phyloP scores from a whole-genome alignment of 1,140 invertebrate species.

The Lepidotrigona ventralis region DNA sequence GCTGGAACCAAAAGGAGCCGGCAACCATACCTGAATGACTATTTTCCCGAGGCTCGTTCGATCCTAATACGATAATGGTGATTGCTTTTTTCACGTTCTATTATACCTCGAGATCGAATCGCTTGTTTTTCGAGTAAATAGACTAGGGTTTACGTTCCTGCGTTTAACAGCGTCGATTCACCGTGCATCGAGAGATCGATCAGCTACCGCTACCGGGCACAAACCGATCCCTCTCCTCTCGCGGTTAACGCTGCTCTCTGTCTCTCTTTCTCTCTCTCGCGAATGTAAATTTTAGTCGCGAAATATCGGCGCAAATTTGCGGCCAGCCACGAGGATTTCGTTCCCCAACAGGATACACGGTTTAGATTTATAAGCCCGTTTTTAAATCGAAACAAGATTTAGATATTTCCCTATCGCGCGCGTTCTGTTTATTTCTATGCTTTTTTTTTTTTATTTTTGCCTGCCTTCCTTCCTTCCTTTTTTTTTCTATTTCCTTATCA shows the following conservation, averaged over 20 bases:
- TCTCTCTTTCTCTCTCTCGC: not conserved
- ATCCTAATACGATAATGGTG: not conserved
- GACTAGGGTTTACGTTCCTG: not conserved
- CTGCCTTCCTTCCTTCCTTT: not conserved
- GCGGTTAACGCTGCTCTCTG: not conserved
- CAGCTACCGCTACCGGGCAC: not conserved
- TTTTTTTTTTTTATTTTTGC: not conserved
- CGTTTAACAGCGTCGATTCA: not conserved
- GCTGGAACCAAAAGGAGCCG: not conserved
- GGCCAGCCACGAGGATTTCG: conserved; percentile 21
- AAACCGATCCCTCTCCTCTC: too few species aligned
- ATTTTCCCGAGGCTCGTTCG: not conserved
- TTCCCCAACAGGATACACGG: conserved; percentile 20
- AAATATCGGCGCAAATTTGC: conserved; percentile 37
- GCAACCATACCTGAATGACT: not conserved
- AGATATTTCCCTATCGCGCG: not conserved
- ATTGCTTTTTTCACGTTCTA: not conserved
- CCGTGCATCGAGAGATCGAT: not conserved
- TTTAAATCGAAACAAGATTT: conserved; percentile 48
- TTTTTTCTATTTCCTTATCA: not conserved
- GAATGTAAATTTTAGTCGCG: conserved; percentile 37
- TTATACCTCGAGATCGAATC: not conserved
- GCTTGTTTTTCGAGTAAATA: not conserved
- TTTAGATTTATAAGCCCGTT: conserved; percentile 39
- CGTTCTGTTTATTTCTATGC: not conserved